Evolutionary conservation across 53 echinoderm and acorn worm species (phyloP).

Genomic region (Holothuria leucospilota): DNA sequence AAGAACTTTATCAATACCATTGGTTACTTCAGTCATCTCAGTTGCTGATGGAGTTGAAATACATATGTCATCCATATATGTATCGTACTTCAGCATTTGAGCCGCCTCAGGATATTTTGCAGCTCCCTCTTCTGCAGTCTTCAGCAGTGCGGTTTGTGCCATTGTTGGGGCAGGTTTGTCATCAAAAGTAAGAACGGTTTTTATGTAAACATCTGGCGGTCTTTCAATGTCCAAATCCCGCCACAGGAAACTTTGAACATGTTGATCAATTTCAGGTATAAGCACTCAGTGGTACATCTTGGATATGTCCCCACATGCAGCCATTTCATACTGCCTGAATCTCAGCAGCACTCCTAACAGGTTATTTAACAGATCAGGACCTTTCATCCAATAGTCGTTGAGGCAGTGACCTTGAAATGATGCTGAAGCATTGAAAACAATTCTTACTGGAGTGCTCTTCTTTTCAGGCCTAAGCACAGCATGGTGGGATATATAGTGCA

Average conservation of each 20-base stretch:
- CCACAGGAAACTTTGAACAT: constrained; percentile 21
- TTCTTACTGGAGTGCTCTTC: constrained; percentile 73
- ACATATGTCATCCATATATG: no score
- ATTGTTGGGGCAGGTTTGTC: constrained; percentile 28
- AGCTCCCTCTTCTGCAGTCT: no score
- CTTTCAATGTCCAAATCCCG: neutral
- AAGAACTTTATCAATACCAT: no score
- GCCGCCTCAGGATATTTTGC: no score
- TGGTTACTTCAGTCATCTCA: no score
- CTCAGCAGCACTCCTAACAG: no score
- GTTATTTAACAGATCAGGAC: constrained; percentile 73
- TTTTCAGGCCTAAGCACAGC: no score
- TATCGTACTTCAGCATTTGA: no score
- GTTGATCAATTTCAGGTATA: constrained; percentile 60
- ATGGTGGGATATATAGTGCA: no score
- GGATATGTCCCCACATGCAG: constrained; percentile 67
- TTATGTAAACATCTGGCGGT: constrained; percentile 15
- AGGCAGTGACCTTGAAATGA: constrained; percentile 69
- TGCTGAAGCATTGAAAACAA: constrained; percentile 79
- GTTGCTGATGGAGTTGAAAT: no score
- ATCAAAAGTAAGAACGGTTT: constrained; percentile 1
- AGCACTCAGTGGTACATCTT: constrained; percentile 75
- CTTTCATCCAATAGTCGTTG: constrained; percentile 74
- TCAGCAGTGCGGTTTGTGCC: neutral
- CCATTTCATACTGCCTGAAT: constrained; percentile 60